These are phyloP conservation scores for Todiramphus chloris DNA, from an alignment of 2,113 vertebrate species.

Conservation along the genomic window DNA sequence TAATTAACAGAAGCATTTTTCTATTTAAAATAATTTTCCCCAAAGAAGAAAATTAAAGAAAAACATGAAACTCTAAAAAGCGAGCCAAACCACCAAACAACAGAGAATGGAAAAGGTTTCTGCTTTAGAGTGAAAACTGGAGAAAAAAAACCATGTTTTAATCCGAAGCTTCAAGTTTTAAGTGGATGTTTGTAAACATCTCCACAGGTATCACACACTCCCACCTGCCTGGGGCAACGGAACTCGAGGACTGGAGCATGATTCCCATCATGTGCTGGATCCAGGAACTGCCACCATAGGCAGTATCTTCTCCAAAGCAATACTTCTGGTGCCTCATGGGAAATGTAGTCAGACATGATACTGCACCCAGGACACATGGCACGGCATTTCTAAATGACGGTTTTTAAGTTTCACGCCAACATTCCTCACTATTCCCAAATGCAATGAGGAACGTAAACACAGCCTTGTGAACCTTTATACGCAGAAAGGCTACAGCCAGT, in stretches of 20 bases:
- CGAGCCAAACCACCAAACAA: neutral
- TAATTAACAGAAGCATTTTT: neutral
- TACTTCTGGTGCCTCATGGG: neutral
- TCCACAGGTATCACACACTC: neutral
- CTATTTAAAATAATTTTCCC: neutral
- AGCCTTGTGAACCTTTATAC: neutral
- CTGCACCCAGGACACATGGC: neutral
- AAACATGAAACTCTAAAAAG: neutral
- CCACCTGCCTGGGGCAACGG: neutral
- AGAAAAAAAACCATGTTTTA: neutral
- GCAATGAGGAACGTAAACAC: neutral
- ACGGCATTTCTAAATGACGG: neutral
- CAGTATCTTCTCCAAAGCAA: rapidly evolving
- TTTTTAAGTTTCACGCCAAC: neutral
- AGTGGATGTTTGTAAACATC: neutral
- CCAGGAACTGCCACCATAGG: neutral
- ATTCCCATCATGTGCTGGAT: neutral
- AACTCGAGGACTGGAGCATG: neutral
- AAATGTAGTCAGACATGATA: neutral
- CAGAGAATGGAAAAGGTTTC: neutral
- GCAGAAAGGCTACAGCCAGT: neutral
- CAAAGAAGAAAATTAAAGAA: neutral
- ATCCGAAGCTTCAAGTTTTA: neutral
- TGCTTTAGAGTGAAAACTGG: neutral
- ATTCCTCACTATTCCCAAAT: neutral